Evolutionary conservation across 2,888 invertebrate species (phyloP), one percentile per base, ranked within the genome.

Genomic region (Oconnorella tubifera): DNA sequence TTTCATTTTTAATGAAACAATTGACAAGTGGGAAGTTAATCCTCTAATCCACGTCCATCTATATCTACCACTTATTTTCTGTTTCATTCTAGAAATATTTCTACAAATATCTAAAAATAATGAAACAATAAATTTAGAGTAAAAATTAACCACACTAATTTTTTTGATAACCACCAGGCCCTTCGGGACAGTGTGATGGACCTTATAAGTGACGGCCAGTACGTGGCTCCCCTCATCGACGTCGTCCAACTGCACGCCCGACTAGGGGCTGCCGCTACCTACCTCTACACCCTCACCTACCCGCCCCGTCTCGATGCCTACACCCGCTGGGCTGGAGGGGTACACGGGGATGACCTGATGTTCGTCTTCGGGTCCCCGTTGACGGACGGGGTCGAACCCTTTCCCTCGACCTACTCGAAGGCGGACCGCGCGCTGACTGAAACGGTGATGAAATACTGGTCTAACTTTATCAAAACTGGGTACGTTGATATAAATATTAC

Each of bases 301-400:
- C 91, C 29, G 33, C 67, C 56, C 73, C 56, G 93, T 94, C 82
- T 93, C 93, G 83, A 92, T 92, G 3, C 75, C 76, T 23, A 77
- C 77, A 68, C 78, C 76, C 27, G 78, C 75, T 64, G 76, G 76
- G 72, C 75, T 14, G 73, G 72, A 50, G 77, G 76, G 27, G 76
- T 78, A 19, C 77, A 77, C 63, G 79, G 79, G 6, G 78, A 79
- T 59, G 80, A 80, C 64, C 64, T 80, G 49, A 76, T 76, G 2
- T 80, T 80, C 65, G 75, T 80, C 27, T 79, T 80, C 61, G 80
- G 80, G 3, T 77, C 79, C 3, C 79, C 80, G 6, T 75, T 78
- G 1, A n/a, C n/a, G n/a, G n/a, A n/a, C n/a, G n/a, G n/a, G n/a
- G n/a, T n/a, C n/a, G 77, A 77, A 75, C 78, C 80, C 1, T 78